Conservation (phyloP, 2,888 invertebrate species). For the Horisme vitalbata region DNA sequence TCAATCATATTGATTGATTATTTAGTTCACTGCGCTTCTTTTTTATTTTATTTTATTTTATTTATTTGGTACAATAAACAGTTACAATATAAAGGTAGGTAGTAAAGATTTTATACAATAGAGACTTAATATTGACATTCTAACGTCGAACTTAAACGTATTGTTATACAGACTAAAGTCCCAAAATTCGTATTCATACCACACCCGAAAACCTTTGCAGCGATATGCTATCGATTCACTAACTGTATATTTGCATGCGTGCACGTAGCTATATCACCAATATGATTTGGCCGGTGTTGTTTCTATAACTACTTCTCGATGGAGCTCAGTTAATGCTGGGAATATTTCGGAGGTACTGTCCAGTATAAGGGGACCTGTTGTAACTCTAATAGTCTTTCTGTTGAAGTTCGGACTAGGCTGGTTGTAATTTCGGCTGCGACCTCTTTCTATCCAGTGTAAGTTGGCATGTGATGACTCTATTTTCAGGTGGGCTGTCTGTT, state of each 20-base stretch:
- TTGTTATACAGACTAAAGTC: background rate
- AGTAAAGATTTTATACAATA: no score
- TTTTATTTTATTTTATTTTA: no score
- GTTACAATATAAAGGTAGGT: no score
- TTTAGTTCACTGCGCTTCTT: no score
- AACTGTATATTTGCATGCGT: constrained; percentile 81
- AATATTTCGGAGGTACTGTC: background rate
- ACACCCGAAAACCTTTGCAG: constrained; percentile 12
- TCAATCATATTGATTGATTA: no score
- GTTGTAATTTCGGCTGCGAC: constrained; percentile 12
- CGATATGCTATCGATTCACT: constrained; percentile 62
- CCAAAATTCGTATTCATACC: constrained; percentile 10
- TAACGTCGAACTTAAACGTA: no score
- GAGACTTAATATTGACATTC: no score
- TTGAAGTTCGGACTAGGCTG: constrained; percentile 1
- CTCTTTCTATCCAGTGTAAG: constrained; percentile 12
- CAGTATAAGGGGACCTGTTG: constrained; percentile 6
- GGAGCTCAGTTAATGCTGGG: constrained; percentile 56
- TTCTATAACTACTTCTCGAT: constrained; percentile 25
- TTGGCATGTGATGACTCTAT: constrained; percentile 40
- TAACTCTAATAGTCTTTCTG: background rate
- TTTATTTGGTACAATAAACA: no score
- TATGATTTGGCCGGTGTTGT: constrained; percentile 42
- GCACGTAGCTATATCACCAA: constrained; percentile 62
- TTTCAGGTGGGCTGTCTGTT: constrained; percentile 39